phyloP scores from a whole-genome alignment of 37 sponge, comb jelly and placozoan genomes.

The Aplysina aerophoba region DNA sequence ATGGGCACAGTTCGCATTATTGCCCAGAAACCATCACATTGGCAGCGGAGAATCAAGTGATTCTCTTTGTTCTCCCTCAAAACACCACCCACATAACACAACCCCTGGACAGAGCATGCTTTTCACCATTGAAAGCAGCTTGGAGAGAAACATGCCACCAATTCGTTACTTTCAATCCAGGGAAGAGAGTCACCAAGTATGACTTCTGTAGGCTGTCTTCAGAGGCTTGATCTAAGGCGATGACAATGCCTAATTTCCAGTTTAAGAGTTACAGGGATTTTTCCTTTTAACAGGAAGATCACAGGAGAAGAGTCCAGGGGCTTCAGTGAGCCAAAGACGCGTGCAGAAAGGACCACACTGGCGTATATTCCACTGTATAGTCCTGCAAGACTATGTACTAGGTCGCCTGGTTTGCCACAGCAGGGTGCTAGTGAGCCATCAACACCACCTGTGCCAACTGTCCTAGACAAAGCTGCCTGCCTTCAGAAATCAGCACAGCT shows the following conservation, averaged over 20 bases:
- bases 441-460: too few species aligned
- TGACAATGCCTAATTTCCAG: slow-evolving; percentile 60
- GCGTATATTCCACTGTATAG: slow-evolving; percentile 28
- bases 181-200: slow-evolving; percentile 36
- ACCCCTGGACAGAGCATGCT: slow-evolving; percentile 35
- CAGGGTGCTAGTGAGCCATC: too few species aligned
- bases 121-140: slow-evolving; percentile 41
- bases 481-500: too few species aligned
- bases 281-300: slow-evolving; percentile 27
- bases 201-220: slow-evolving; percentile 40
- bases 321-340: neutral
- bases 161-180: slow-evolving; percentile 36
- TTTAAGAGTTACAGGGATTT: slow-evolving; percentile 57
- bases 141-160: slow-evolving; percentile 30
- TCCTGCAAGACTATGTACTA: neutral
- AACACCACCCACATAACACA: slow-evolving; percentile 37
- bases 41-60: slow-evolving; percentile 24
- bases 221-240: slow-evolving; percentile 46
- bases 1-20: slow-evolving; percentile 42
- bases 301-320: neutral
- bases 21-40: slow-evolving; percentile 20
- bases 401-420: neutral
- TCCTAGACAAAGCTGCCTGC: too few species aligned
- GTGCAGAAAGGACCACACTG: slow-evolving; percentile 23
- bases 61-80: slow-evolving; percentile 27